Evolutionary conservation across 2,113 vertebrate genomes (phyloP).

Genomic region (Apteryx owenii): DNA sequence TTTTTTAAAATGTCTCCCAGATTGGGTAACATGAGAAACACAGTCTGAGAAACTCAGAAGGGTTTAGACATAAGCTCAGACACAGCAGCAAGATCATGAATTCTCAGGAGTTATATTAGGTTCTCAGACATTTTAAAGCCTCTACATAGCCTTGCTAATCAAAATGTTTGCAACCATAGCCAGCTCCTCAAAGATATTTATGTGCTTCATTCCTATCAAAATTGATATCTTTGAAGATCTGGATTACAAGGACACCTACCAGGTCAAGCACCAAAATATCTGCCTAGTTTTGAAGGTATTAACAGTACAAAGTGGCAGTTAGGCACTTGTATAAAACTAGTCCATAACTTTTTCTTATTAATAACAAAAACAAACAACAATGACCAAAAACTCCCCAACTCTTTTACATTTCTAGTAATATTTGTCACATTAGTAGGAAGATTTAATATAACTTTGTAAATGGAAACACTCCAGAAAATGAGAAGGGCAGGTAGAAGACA

Average conservation of each 20-base stretch:
- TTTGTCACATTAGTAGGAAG: background rate
- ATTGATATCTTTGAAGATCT: background rate
- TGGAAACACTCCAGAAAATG: background rate
- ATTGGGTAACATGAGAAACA: background rate
- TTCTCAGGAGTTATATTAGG: background rate
- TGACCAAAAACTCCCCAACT: background rate
- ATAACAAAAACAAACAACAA: background rate
- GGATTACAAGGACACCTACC: background rate
- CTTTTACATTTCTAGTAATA: background rate
- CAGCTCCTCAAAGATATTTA: background rate
- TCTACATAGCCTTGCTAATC: background rate
- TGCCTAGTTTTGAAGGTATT: background rate
- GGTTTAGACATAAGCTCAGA: background rate
- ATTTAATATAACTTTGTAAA: background rate
- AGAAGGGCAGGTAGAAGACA: background rate
- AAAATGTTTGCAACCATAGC: background rate
- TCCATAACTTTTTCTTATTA: background rate
- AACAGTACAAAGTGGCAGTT: background rate
- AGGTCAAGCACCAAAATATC: background rate
- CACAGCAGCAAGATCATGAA: background rate
- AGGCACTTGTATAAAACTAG: background rate
- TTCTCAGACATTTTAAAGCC: background rate
- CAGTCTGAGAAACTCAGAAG: background rate
- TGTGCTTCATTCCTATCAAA: background rate
- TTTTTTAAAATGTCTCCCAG: background rate